Conservation (phyloP, 2,888 invertebrate genomes). For the Cistogaster globosa region DNA sequence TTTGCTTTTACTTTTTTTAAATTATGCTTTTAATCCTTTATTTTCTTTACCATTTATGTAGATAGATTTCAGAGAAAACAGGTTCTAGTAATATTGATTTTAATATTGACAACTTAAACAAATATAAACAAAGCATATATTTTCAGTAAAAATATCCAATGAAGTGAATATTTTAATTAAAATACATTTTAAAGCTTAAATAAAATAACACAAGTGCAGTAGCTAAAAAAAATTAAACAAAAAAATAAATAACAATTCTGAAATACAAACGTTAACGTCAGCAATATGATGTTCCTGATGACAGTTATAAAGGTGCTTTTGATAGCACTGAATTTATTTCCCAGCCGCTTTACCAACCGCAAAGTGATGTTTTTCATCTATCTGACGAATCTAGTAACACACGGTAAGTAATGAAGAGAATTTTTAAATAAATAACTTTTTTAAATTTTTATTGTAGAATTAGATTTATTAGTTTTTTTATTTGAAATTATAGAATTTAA, state of each 20-base stretch:
- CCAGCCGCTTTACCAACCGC: conserved; percentile 83
- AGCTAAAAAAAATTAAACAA: not conserved
- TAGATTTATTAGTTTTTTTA: too few relatives aligned
- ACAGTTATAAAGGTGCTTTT: conserved; percentile 83
- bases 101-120: not conserved
- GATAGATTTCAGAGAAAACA: too few relatives aligned
- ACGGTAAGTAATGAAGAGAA: conserved; percentile 79
- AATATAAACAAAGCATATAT: not conserved
- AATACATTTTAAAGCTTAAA: not conserved
- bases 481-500: too few relatives aligned
- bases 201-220: not conserved
- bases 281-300: conserved; percentile 81
- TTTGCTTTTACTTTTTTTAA: too few relatives aligned
- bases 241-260: not conserved
- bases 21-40: too few relatives aligned
- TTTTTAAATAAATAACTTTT: conserved; percentile 1
- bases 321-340: conserved; percentile 83
- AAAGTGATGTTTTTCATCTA: conserved; percentile 83
- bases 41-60: too few relatives aligned
- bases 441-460: not conserved
- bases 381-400: conserved; percentile 82
- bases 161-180: not conserved
- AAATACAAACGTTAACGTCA: not conserved
- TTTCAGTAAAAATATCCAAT: not conserved
- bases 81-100: too few relatives aligned